A percentile compares a stretch with the other conserved stretches of the same genome.
Evolutionary conservation across 2,888 invertebrate genomes (phyloP).

Genomic region (Lasioglossum zephyrum): DNA sequence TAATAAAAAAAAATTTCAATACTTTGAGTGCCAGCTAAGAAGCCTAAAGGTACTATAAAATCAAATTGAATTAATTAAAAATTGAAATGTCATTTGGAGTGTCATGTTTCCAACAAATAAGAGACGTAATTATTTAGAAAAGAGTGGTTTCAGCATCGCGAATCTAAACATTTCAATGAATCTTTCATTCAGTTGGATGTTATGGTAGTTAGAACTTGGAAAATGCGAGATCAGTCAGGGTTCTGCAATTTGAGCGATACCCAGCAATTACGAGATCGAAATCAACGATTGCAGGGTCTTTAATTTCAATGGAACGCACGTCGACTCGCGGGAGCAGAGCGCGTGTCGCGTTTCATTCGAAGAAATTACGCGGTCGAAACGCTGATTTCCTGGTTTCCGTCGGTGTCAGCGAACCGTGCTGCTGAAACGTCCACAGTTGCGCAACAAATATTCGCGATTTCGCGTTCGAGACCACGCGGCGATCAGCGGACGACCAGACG

Average conservation of each 20-base stretch:
- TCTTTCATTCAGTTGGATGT: too few species aligned
- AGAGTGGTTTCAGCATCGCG: too few species aligned
- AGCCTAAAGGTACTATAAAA: neutral
- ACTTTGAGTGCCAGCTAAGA: neutral
- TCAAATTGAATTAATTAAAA: neutral
- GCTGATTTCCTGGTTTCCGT: neutral
- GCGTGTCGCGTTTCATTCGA: conserved; percentile 1
- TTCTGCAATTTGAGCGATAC: neutral
- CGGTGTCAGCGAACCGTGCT: conserved; percentile 7
- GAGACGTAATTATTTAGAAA: too few species aligned
- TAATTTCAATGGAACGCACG: neutral
- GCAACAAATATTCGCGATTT: conserved; percentile 62
- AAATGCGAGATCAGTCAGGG: too few species aligned
- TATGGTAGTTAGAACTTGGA: neutral
- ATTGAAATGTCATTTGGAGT: neutral
- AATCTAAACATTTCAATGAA: too few species aligned
- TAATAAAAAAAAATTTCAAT: too few species aligned
- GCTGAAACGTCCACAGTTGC: conserved; percentile 39
- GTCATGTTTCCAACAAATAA: too few species aligned
- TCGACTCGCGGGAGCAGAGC: neutral
- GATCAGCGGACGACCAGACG: conserved; percentile 46
- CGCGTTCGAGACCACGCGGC: conserved; percentile 48
- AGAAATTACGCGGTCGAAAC: conserved; percentile 3
- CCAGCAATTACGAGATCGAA: neutral
- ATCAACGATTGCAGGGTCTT: neutral